A percentile compares a stretch with the other conserved stretches of the same genome.
Conservation (phyloP, 2,888 invertebrate species). For the Acleris emargana region DNA sequence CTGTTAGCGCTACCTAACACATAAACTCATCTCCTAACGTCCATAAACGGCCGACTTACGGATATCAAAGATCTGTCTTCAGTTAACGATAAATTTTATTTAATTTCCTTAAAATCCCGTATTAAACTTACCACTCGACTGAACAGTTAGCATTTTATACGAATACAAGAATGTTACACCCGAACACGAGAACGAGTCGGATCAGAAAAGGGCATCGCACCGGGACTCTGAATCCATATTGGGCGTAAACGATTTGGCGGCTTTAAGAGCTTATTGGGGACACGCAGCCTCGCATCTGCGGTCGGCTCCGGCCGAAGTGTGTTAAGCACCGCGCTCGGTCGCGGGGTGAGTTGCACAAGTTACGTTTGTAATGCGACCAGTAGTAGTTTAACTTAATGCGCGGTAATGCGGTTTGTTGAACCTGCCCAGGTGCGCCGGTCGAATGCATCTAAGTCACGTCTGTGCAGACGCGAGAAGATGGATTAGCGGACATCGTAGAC, state of each 20-base stretch:
- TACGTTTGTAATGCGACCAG: conserved; percentile 3
- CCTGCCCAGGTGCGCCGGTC: conserved; percentile 53
- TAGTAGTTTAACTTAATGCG: conserved; percentile 7
- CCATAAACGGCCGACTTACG: conserved; percentile 13
- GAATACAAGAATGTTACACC: background rate
- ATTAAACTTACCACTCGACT: too few relatives aligned
- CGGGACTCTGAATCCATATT: conserved; percentile 11
- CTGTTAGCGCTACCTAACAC: conserved; percentile 29
- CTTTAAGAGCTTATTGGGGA: conserved; percentile 30
- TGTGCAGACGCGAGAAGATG: conserved; percentile 52
- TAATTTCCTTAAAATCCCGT: too few relatives aligned
- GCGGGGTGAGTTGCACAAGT: conserved; percentile 14
- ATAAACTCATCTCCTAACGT: conserved; percentile 23
- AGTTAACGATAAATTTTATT: too few relatives aligned
- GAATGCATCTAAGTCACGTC: conserved; percentile 64
- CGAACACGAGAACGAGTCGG: conserved; percentile 14
- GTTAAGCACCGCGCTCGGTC: conserved; percentile 5
- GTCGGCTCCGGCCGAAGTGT: conserved; percentile 1
- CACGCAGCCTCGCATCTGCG: conserved; percentile 10
- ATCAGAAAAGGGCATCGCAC: conserved; percentile 17
- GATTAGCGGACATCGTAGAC: conserved; percentile 55
- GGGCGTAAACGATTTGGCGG: conserved; percentile 24
- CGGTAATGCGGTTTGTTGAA: conserved; percentile 49
- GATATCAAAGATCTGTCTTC: conserved; percentile 9
- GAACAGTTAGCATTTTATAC: too few relatives aligned